These are phyloP conservation scores for Noctilio leporinus DNA, from an alignment of 2,113 vertebrate genomes.

Conservation along the genomic window DNA sequence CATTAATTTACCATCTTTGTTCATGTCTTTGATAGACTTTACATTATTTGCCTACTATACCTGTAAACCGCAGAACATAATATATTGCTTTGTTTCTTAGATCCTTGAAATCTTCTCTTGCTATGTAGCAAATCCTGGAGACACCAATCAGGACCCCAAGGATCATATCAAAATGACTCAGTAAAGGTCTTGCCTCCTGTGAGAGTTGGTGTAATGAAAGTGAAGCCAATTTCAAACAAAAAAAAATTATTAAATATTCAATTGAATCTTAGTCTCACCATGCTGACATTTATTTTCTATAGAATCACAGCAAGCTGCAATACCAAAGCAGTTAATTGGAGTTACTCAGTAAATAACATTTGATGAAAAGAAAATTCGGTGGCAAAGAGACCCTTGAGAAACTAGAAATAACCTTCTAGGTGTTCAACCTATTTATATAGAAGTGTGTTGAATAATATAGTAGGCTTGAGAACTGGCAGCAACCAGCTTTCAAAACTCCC, in stretches of 20 bases:
- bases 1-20: conserved; percentile 25
- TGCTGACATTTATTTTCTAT: conserved; percentile 66
- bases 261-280: conserved; percentile 49
- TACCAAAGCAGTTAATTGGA: conserved; percentile 69
- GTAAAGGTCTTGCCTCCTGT: conserved; percentile 12
- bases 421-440: conserved; percentile 75
- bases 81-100: conserved; percentile 33
- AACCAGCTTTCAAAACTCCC: conserved; percentile 51
- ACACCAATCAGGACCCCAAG: neutral
- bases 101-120: conserved; percentile 28
- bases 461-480: conserved; percentile 55
- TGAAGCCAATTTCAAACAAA: conserved; percentile 62
- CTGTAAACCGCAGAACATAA: conserved; percentile 25
- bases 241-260: conserved; percentile 53
- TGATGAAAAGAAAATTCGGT: conserved; percentile 76
- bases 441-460: conserved; percentile 51
- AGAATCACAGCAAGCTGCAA: conserved; percentile 55
- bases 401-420: conserved; percentile 67
- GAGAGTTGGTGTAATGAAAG: conserved; percentile 44
- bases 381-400: conserved; percentile 76
- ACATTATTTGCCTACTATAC: neutral
- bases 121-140: neutral
- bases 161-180: neutral
- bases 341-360: conserved; percentile 75
- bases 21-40: neutral